A percentile compares a stretch with the other conserved stretches of the same genome.
Conservation (phyloP, 2,113 vertebrate species). For the Leptosomus discolor region DNA sequence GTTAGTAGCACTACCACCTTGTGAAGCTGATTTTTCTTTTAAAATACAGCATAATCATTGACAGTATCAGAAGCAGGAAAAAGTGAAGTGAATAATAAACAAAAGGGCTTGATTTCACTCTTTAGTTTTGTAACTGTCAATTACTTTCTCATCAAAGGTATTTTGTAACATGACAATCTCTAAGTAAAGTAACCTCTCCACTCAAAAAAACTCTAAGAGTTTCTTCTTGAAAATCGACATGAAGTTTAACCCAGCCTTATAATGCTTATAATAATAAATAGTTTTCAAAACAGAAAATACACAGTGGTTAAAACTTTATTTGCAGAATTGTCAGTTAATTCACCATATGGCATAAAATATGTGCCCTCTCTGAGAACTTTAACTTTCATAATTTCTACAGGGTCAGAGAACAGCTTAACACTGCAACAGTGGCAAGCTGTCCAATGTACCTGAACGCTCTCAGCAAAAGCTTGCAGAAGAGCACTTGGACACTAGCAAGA, state of each 20-base stretch:
- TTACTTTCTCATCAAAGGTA: neutral
- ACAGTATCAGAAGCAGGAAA: neutral
- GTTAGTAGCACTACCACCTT: neutral
- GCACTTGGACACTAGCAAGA: neutral
- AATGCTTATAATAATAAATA: neutral
- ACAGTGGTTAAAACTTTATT: neutral
- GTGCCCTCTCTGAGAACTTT: neutral
- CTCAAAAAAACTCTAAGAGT: neutral
- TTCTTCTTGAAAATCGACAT: neutral
- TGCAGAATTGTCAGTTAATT: neutral
- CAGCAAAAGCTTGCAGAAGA: neutral
- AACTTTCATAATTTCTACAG: accelerated
- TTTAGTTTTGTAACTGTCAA: neutral
- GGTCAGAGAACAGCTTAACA: neutral
- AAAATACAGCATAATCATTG: slow-evolving; percentile 14
- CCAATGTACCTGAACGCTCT: neutral
- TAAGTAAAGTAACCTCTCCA: neutral
- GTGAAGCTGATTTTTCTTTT: neutral
- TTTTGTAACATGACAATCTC: neutral
- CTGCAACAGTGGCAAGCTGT: neutral
- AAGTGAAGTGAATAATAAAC: neutral
- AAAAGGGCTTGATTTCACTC: neutral
- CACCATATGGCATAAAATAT: neutral
- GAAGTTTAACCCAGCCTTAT: neutral
- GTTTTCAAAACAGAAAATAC: neutral